These are phyloP conservation scores for Eudasyphora cyanicolor DNA, from an alignment of 2,888 invertebrate genomes.

Conservation along the genomic window DNA sequence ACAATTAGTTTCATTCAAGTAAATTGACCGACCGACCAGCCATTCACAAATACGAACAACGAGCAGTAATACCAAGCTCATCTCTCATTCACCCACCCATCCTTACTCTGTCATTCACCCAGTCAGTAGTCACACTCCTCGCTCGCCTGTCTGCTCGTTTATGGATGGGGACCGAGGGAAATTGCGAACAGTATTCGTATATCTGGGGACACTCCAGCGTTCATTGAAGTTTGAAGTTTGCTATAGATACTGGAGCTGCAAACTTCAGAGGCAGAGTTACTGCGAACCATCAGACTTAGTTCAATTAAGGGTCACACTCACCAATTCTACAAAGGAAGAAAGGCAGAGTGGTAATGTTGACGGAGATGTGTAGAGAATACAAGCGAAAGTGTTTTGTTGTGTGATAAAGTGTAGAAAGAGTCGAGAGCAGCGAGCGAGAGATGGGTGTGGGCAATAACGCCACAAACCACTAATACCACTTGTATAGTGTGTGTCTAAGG, in stretches of 20 bases:
- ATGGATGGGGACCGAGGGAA: neutral
- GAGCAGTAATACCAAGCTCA: neutral
- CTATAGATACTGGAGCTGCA: neutral
- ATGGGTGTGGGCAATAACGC: no score
- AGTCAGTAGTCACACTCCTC: neutral
- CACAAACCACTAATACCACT: neutral
- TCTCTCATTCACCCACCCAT: neutral
- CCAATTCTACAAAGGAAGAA: neutral
- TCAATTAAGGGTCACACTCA: constrained; percentile 33
- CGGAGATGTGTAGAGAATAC: neutral
- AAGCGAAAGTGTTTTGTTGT: constrained; percentile 31
- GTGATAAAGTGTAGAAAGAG: neutral
- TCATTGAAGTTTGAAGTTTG: constrained; percentile 10
- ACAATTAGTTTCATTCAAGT: constrained; percentile 68
- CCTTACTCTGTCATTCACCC: neutral
- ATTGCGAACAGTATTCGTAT: neutral
- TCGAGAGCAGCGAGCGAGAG: neutral
- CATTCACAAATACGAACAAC: constrained; percentile 24
- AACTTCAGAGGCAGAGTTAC: neutral
- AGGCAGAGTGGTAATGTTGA: neutral
- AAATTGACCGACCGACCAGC: constrained; percentile 47
- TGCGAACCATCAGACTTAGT: neutral
- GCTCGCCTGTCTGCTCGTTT: neutral
- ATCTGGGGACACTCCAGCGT: neutral
- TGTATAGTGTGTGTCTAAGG: constrained; percentile 15